Conservation (phyloP, 2,888 invertebrate species). For the Loripinus fragilis region DNA sequence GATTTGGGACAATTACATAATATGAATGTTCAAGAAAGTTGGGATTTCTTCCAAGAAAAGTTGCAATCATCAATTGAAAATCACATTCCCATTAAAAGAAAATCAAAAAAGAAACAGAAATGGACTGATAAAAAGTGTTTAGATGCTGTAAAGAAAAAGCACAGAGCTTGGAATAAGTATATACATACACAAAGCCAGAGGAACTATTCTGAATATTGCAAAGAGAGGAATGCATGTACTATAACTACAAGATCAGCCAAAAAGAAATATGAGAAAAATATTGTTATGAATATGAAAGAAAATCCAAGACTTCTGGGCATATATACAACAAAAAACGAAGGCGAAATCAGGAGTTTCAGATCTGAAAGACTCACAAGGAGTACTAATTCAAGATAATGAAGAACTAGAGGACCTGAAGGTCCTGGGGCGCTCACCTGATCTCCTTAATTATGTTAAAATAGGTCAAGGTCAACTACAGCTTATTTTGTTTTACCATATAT, state of each 20-base stretch:
- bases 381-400: not conserved
- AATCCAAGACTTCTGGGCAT: constrained; percentile 25
- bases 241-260: not conserved
- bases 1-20: not conserved
- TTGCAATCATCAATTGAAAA: not conserved
- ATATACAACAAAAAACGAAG: constrained; percentile 5
- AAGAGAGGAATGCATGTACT: constrained; percentile 9
- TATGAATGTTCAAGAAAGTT: not conserved
- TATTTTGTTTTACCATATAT: no score
- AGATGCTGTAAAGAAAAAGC: not conserved
- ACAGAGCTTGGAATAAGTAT: constrained; percentile 23
- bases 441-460: no score
- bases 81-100: not conserved
- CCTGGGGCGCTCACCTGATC: no score
- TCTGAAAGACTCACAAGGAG: not conserved
- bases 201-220: constrained; percentile 4
- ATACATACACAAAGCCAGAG: not conserved
- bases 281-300: constrained; percentile 3
- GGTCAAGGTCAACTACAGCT: no score
- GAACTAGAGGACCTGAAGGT: no score
- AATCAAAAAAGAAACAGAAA: constrained; percentile 10
- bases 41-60: not conserved
- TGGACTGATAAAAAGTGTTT: not conserved
- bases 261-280: constrained; percentile 6
- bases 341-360: not conserved